Percentiles rank a stretch among this genome's conserved stretches.
phyloP scores from a whole-genome alignment of 2,113 vertebrate genomes.

The Engraulis encrasicolus region DNA sequence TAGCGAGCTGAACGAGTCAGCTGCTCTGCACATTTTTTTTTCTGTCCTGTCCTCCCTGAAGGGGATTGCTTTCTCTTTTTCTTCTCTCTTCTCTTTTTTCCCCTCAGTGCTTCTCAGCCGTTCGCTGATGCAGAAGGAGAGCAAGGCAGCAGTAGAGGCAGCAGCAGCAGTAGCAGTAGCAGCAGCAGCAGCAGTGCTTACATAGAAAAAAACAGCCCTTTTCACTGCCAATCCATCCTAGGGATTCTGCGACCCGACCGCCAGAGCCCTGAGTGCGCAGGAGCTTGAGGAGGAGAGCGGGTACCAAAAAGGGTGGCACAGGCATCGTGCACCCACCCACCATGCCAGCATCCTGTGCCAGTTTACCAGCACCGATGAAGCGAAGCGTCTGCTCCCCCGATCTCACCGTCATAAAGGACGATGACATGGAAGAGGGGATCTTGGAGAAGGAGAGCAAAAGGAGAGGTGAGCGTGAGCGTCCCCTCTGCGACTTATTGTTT shows the following conservation, averaged over 20 bases:
- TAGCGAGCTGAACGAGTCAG: constrained; percentile 36
- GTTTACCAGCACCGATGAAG: constrained; percentile 34
- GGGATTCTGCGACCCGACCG: background rate
- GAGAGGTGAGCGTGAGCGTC: constrained; percentile 53
- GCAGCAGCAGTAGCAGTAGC: background rate
- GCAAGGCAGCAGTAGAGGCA: constrained; percentile 79
- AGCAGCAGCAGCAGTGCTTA: constrained; percentile 47
- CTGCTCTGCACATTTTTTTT: constrained; percentile 19
- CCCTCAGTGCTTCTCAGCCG: constrained; percentile 58
- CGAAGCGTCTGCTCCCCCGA: background rate
- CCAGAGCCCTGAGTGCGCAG: constrained; percentile 77
- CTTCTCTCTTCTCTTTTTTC: background rate
- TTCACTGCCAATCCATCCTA: background rate
- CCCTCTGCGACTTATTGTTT: background rate
- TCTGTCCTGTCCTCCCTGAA: constrained; percentile 14
- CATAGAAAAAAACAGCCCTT: background rate
- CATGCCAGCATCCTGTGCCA: constrained; percentile 74
- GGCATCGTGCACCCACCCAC: constrained; percentile 39
- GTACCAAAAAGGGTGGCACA: constrained; percentile 61
- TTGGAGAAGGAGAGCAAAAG: constrained; percentile 20
- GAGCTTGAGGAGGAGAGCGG: constrained; percentile 78
- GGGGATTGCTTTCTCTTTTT: constrained; percentile 21
- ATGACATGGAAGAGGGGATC: constrained; percentile 36
- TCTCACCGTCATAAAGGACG: constrained; percentile 29
- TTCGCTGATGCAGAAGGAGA: constrained; percentile 77